Evolutionary conservation across 2,113 vertebrate genomes (phyloP), one percentile per base, ranked within the genome.

Genomic region (Orycteropus afer): DNA sequence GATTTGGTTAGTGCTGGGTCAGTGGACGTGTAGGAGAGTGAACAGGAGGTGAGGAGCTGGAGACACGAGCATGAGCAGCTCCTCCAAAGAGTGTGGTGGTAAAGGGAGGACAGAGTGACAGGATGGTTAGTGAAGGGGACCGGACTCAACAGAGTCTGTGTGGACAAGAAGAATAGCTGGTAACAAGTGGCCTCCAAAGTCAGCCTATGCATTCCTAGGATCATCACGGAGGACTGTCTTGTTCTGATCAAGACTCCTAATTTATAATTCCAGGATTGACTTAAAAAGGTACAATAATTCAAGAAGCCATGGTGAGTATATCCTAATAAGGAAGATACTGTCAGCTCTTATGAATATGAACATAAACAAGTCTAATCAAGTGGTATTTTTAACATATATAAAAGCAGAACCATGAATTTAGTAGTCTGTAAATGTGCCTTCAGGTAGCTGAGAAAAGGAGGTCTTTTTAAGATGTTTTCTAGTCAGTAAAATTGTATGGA

Each of bases 1-100:
- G 47, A 59, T 45, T 65, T 34, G 57, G 84, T 40, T 40, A 69
- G 29, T 42, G 7, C 11, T 49, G 42, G 67, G 55, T 49, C 63
- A 45, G 10, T 22, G 81, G 37, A 15, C 15, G 34, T 0, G 2
- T 0, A 13, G 79, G 55, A 69, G 4, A 23, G 5, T 14, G 59
- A 63, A 34, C 1, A 32, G 18, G 49, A 74, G 32, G 37, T 32
- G 65, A 65, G 78, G 37, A 34, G 55, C 23, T 55, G 13, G 23
- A 34, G 77, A 29, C 1, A 2, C 63, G 42, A 51, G 65, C 45
- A 5, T 9, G 12, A 63, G 29, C 0, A 20, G 14, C 45, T 45
- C n/a, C 20, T 61, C 82, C 51, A 57, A 32, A 47, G 42, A 37
- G 47, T 29, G 3, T 7, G 5, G 14, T 37, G 45, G 40, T 9